Percentiles rank a stretch among this genome's conserved stretches.
phyloP scores from a whole-genome alignment of 2,888 invertebrate species.

The Lasioglossum lativentre region DNA sequence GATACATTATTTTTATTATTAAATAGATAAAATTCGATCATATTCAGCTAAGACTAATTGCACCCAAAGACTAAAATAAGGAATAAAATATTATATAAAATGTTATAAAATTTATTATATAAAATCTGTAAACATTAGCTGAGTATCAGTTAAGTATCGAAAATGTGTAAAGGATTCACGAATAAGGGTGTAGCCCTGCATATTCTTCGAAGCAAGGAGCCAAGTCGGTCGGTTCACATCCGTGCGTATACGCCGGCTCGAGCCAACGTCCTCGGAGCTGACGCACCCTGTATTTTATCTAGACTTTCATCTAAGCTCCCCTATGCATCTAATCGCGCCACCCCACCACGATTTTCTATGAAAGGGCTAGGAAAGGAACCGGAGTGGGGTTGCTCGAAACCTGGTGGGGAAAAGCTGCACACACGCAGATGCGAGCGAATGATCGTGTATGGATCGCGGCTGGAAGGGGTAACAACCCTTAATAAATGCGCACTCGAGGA shows the following conservation, averaged over 20 bases:
- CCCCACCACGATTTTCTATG: slow-evolving; percentile 81
- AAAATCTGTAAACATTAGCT: neutral
- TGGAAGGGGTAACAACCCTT: slow-evolving; percentile 77
- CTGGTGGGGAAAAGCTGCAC: slow-evolving; percentile 68
- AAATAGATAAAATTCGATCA: too few species aligned
- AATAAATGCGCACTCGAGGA: slow-evolving; percentile 77
- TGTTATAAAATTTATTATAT: neutral
- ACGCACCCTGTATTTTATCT: slow-evolving; percentile 82
- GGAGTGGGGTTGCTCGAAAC: slow-evolving; percentile 69
- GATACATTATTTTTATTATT: too few species aligned
- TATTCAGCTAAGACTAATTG: too few species aligned
- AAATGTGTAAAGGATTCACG: neutral
- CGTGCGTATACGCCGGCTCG: slow-evolving; percentile 21
- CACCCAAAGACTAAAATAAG: neutral
- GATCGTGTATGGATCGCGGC: slow-evolving; percentile 56
- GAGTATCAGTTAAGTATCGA: neutral
- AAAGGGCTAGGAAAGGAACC: slow-evolving; percentile 77
- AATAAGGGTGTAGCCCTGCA: neutral
- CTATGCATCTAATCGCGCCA: slow-evolving; percentile 82
- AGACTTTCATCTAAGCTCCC: slow-evolving; percentile 84
- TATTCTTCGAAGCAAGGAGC: neutral
- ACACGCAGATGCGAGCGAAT: slow-evolving; percentile 65
- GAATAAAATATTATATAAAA: neutral
- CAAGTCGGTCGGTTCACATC: slow-evolving; percentile 24
- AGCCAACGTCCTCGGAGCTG: slow-evolving; percentile 63